Percentiles rank a stretch among this genome's conserved stretches.
Conservation (phyloP, 2,888 invertebrate species). For the Drosophila macrospina region DNA sequence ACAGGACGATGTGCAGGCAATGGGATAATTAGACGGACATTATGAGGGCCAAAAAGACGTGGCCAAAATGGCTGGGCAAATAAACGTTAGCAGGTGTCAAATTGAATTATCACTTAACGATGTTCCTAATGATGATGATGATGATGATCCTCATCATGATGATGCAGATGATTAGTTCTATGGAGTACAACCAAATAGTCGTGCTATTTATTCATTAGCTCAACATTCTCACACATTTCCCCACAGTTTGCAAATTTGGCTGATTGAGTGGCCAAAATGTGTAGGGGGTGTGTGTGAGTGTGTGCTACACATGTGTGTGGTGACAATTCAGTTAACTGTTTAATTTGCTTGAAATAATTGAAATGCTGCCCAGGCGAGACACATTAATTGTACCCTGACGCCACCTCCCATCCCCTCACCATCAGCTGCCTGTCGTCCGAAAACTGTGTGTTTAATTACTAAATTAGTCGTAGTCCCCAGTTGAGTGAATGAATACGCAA, state of each 20-base stretch:
- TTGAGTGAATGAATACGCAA: slow-evolving; percentile 10
- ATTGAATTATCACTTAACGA: slow-evolving; percentile 74
- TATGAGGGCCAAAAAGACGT: slow-evolving; percentile 30
- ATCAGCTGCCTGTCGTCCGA: slow-evolving; percentile 22
- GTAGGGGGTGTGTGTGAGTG: slow-evolving; percentile 17
- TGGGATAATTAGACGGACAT: slow-evolving; percentile 49
- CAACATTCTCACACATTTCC: slow-evolving; percentile 25
- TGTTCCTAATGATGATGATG: background rate
- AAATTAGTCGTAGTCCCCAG: slow-evolving; percentile 54
- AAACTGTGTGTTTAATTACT: slow-evolving; percentile 74
- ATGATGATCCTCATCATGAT: slow-evolving; percentile 9
- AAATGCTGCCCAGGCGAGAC: slow-evolving; percentile 61
- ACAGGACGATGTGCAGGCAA: slow-evolving; percentile 4
- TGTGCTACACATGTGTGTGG: slow-evolving; percentile 40
- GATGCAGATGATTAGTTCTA: slow-evolving; percentile 26
- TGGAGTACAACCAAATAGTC: slow-evolving; percentile 35
- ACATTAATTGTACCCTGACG: slow-evolving; percentile 49
- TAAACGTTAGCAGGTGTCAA: slow-evolving; percentile 71
- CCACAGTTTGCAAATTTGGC: slow-evolving; percentile 43
- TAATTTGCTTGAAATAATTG: slow-evolving; percentile 82
- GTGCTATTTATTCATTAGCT: slow-evolving; percentile 72
- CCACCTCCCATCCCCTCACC: too few species aligned
- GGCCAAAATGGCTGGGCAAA: slow-evolving; percentile 35
- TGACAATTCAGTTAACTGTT: slow-evolving; percentile 78
- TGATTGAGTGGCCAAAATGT: slow-evolving; percentile 65